Evolutionary conservation across 2,113 vertebrate genomes (phyloP), one percentile per base, ranked within the genome.

Genomic region (Hippocampus comes): DNA sequence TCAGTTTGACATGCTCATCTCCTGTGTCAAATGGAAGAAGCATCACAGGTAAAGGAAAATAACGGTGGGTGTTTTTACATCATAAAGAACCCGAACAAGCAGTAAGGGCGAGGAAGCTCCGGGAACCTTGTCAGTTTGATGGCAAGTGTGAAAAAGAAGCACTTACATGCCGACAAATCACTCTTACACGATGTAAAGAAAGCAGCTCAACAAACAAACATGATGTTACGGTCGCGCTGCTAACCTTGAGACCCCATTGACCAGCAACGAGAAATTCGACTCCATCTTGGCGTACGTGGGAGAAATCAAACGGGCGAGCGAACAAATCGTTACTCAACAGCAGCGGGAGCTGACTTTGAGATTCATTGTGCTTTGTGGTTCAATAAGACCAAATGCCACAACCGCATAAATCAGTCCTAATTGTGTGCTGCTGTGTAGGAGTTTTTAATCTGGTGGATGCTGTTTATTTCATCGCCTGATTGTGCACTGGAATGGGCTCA

Each of bases 281-380:
- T 77, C 67, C 18, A 34, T 75, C 73, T 82, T 71, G 76, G 82
- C 81, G 79, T 80, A 72, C 70, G 78, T 65, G 77, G 81, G 84
- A 87, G 84, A 82, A 89, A 88, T 89, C 79, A 81, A 85, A 87
- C 85, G 81, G 84, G 78, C 86, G 78, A 46, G 71, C 72, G 70
- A 66, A 84, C 80, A 82, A 84, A 84, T 87, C 79, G 75, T 84
- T 89, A 88, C 84, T 86, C 84, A 85, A 74, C 80, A 82, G 73
- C 66, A 77, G 75, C 72, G 64, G 63, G 73, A 77, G 80, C 82
- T 77, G 72, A 79, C 67, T 80, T 87, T 87, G 74, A 82, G 77
- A 89, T 82, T 77, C 72, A 80, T 83, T 83, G 73, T 70, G 80
- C 63, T 80, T 69, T 70, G 80, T 69, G 66, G 75, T 84, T 87